Conservation (phyloP, 1,140 invertebrate species). For the Scaptodrosophila lebanonensis region DNA sequence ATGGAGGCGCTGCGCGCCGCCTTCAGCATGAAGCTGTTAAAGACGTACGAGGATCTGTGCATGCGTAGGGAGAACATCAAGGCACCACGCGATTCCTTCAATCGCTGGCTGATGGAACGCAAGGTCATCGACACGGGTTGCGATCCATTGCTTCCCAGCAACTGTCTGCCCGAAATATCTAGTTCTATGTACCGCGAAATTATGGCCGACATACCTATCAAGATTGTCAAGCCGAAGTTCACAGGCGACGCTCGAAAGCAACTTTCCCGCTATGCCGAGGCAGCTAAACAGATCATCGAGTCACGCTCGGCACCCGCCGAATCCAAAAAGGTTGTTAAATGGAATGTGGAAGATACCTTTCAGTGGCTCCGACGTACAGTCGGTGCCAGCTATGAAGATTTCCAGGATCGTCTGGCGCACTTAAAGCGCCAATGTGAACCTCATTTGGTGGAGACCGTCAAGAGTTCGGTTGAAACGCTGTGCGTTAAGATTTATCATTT, state of each 20-base stretch:
- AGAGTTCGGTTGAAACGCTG: conserved; percentile 95
- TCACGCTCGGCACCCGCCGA: conserved; percentile 94
- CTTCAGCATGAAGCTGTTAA: conserved; percentile 88
- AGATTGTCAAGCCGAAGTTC: conserved; percentile 95
- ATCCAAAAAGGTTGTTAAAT: conserved; percentile 97
- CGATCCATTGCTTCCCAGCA: conserved; percentile 93
- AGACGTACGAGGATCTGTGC: conserved; percentile 96
- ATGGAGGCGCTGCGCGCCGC: conserved; percentile 89
- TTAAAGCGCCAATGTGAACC: conserved; percentile 93
- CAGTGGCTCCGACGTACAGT: conserved; percentile 95
- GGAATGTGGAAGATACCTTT: conserved; percentile 98
- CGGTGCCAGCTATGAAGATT: conserved; percentile 97
- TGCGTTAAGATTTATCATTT: conserved; percentile 96
- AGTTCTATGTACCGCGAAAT: conserved; percentile 97
- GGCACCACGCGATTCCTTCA: conserved; percentile 96
- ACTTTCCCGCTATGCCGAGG: conserved; percentile 95
- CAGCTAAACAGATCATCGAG: conserved; percentile 97
- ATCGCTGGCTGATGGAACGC: conserved; percentile 96
- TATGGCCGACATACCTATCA: conserved; percentile 99
- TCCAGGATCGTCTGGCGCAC: conserved; percentile 85
- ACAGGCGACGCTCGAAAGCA: conserved; percentile 98
- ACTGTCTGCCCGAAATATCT: conserved; percentile 94
- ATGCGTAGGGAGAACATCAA: conserved; percentile 95
- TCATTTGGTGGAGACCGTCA: conserved; percentile 94
- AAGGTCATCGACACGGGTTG: conserved; percentile 93